Conservation (phyloP, 2,113 vertebrate genomes). For the Notechis scutatus region DNA sequence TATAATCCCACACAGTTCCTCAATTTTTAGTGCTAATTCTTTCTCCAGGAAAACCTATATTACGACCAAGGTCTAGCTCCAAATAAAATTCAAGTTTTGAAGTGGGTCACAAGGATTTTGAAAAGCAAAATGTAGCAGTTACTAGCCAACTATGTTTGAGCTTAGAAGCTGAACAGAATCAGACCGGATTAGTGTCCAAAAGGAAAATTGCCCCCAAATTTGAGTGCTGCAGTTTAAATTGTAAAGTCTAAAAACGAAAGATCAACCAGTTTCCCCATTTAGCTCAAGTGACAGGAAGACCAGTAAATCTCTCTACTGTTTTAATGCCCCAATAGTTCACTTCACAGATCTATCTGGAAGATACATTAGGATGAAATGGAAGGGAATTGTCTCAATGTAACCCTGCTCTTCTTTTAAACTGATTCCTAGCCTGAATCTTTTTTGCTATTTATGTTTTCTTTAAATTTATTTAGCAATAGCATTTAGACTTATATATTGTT, state of each 20-base stretch:
- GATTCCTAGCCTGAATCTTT: background rate
- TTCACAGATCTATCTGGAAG: background rate
- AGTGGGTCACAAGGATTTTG: background rate
- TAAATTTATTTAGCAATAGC: too few species aligned
- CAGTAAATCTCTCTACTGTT: background rate
- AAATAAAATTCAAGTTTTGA: background rate
- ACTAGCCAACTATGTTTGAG: background rate
- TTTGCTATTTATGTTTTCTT: background rate
- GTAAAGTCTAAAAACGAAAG: background rate
- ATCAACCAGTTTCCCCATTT: background rate
- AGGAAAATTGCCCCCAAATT: background rate
- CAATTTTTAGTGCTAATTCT: background rate
- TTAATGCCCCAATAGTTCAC: background rate
- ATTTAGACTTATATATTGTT: too few species aligned
- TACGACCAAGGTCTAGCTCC: background rate
- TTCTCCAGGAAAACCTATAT: background rate
- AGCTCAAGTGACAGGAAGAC: background rate
- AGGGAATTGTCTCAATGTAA: background rate
- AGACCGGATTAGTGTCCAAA: background rate
- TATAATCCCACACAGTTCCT: background rate
- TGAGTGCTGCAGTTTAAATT: background rate
- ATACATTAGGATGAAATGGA: background rate
- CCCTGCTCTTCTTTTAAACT: background rate
- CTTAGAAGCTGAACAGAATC: background rate
- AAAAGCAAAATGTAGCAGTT: background rate